Evolutionary conservation across 2,888 invertebrate genomes (phyloP).

Genomic region (Pristionchus entomophagus): DNA sequence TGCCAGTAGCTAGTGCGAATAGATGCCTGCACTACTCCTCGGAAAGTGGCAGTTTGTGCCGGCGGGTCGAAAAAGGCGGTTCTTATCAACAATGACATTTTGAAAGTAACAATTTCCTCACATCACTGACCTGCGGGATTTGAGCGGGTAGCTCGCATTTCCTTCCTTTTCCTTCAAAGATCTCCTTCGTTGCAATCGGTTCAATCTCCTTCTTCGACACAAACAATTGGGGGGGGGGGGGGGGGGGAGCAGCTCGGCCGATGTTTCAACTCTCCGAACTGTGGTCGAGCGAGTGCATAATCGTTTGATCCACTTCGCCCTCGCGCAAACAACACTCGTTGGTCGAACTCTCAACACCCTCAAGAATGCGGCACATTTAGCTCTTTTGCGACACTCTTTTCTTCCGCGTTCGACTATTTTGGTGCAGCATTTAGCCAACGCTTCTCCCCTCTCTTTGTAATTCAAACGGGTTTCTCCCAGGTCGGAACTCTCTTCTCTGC

Average conservation of each 20-base stretch:
- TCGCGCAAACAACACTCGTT: not conserved
- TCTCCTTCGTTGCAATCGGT: not conserved
- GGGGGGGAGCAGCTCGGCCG: too few relatives aligned
- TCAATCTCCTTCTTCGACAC: not conserved
- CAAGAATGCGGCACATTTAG: not conserved
- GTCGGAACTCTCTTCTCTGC: not conserved
- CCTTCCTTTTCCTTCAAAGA: not conserved
- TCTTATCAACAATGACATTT: not conserved
- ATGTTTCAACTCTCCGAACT: not conserved
- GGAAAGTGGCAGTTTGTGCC: not conserved
- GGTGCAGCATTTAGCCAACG: slow-evolving; percentile 34
- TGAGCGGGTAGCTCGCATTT: too few relatives aligned
- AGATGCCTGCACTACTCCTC: not conserved
- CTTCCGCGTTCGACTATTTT: slow-evolving; percentile 34
- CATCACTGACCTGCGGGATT: not conserved
- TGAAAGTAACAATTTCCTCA: not conserved
- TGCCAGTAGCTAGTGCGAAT: too few relatives aligned
- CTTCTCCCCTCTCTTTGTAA: not conserved
- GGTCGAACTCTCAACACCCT: not conserved
- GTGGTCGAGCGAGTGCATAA: too few relatives aligned
- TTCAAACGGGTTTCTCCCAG: slow-evolving; percentile 14
- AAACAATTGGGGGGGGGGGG: not conserved
- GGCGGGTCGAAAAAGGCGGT: not conserved
- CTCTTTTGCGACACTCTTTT: not conserved
- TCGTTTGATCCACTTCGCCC: too few relatives aligned